Percentiles rank a stretch among this genome's conserved stretches.
Evolutionary conservation across 2,797 vertebrate species (phyloP).

Genomic region (Enteromius mattozi): DNA sequence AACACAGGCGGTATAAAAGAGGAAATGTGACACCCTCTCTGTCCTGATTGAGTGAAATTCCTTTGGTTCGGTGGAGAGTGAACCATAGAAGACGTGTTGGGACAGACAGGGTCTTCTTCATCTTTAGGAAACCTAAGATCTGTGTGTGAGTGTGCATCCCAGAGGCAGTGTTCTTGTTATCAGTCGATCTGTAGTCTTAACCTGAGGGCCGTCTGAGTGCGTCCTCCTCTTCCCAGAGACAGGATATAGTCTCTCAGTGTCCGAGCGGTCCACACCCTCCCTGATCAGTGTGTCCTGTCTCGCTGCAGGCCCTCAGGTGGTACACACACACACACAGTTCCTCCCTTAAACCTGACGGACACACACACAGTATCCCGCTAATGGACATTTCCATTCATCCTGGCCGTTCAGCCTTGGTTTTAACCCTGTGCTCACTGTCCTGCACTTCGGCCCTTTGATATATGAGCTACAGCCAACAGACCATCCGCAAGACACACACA

Average conservation of each 20-base stretch:
- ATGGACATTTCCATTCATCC: constrained; percentile 53
- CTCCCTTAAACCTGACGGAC: constrained; percentile 21
- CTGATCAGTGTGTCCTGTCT: constrained; percentile 56
- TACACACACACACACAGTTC: constrained; percentile 47
- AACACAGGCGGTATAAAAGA: neutral
- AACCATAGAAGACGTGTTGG: constrained; percentile 51
- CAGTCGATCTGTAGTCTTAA: constrained; percentile 56
- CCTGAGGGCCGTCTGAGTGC: constrained; percentile 56
- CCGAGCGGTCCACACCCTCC: constrained; percentile 56
- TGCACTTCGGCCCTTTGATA: constrained; percentile 58
- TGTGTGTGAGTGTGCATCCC: constrained; percentile 31
- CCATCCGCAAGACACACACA: constrained; percentile 49
- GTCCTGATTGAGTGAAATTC: constrained; percentile 42
- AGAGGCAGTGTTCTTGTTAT: constrained; percentile 53
- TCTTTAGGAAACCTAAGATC: constrained; percentile 8
- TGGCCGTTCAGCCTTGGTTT: constrained; percentile 26
- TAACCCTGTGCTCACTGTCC: constrained; percentile 44
- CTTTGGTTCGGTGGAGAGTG: constrained; percentile 41
- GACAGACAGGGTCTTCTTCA: constrained; percentile 46
- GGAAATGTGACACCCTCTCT: constrained; percentile 35
- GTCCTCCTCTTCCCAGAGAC: constrained; percentile 44
- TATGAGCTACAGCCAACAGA: constrained; percentile 54
- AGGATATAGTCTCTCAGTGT: constrained; percentile 57
- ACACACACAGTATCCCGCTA: constrained; percentile 45
- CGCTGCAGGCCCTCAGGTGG: constrained; percentile 42